Evolutionary conservation across 64 coral and sea anemone species (phyloP), one percentile per base, ranked within the genome.

Genomic region (Porites lutea): DNA sequence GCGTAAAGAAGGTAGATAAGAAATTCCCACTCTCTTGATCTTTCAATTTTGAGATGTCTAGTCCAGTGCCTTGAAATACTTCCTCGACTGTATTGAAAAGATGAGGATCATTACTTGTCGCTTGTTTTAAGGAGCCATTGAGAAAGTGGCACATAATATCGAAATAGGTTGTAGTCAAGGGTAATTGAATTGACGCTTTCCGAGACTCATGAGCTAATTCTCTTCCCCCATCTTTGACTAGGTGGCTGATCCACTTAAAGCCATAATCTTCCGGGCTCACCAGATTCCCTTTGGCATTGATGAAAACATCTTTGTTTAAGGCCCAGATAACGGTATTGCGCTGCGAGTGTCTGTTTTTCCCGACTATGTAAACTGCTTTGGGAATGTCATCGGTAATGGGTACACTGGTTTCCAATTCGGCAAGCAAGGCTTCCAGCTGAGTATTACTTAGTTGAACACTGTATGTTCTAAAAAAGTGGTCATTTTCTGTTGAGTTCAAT

Each of bases 1-100:
- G 50, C 57, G 79, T 82, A 21, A 82, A 62, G 57, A 82, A 82
- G 22, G 55, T 82, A 61, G 79, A 27, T 44, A 82, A 46, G 54
- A 82, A 82, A 59, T 64, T 82, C 13, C 22, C 55, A 62, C 37
- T 64, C n/a, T n/a, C 62, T 59, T 59, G 53, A 43, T 82, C 79
- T 59, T 53, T 46, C 12, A 80, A 27, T 1, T 9, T 58, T 58
- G 10, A 3, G 48, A 48, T 46, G 48, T 22, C 58, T 80, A 80
- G 10, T 27, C 51, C 51, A 23, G 48, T 55, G 13, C 51, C 78
- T 20, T 22, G 16, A 16, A 80, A 19, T 22, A 80, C 50, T 6
- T 80, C 45, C 1, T 82, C 79, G 9, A 82, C 61, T 53, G 53
- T n/a, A 43, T 27, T 4, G 19, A n/a, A 18, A 7, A 82, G 62